phyloP scores from a whole-genome alignment of 2,797 vertebrate genomes.

The Strix occidentalis region DNA sequence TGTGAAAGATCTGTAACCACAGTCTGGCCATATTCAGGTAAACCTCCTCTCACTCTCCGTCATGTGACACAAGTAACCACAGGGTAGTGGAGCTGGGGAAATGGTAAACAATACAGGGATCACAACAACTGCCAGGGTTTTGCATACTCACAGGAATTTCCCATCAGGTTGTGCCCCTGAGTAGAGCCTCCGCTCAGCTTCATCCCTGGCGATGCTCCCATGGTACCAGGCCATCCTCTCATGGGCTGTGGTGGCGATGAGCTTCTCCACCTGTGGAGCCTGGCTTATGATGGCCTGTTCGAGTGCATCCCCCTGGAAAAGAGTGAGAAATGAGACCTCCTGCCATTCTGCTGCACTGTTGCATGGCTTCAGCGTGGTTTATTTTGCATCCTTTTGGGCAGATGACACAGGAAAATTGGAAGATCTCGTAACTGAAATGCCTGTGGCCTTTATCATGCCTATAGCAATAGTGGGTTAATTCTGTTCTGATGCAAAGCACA shows the following conservation, averaged over 20 bases:
- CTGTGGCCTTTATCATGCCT: background rate
- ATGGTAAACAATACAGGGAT: background rate
- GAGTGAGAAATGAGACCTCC: background rate
- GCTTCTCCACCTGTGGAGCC: slow-evolving; percentile 94
- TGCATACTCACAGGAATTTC: slow-evolving; percentile 90
- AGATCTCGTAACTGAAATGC: accelerated
- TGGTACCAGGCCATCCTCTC: slow-evolving; percentile 96
- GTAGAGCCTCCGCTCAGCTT: slow-evolving; percentile 90
- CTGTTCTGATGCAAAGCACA: background rate
- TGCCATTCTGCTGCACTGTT: background rate
- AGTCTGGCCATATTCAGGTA: background rate
- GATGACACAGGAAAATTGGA: background rate
- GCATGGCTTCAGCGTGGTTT: background rate
- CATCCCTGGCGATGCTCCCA: slow-evolving; percentile 79
- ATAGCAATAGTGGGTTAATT: background rate
- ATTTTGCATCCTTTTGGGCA: background rate
- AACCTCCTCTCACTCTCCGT: background rate
- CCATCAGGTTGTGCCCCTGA: slow-evolving; percentile 89
- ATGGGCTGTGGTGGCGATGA: slow-evolving; percentile 93
- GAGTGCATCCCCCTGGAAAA: slow-evolving; percentile 88
- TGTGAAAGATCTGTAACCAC: background rate
- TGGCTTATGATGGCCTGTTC: slow-evolving; percentile 97
- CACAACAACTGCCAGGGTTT: background rate
- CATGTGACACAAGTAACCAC: background rate
- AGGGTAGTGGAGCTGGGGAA: background rate